These are phyloP conservation scores for Tor tambroides DNA, from an alignment of 2,113 vertebrate species.

Conservation along the genomic window DNA sequence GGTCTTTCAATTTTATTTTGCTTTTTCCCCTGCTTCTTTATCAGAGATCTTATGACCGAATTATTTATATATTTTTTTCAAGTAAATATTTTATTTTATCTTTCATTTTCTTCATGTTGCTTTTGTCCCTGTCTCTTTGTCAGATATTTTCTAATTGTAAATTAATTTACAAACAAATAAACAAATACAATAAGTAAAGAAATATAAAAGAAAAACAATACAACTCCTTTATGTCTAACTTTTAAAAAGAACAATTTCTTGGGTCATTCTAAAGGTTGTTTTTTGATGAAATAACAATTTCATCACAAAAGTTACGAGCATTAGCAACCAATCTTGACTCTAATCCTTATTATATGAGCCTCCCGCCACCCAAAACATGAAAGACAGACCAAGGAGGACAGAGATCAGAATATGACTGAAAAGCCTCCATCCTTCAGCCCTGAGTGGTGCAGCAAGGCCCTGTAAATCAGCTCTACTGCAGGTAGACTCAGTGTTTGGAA, in stretches of 20 bases:
- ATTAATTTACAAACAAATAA: no score
- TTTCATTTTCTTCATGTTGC: background rate
- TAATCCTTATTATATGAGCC: background rate
- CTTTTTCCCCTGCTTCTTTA: background rate
- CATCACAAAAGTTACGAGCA: background rate
- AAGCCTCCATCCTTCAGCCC: conserved; percentile 41
- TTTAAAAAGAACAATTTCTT: no score
- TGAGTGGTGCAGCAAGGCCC: conserved; percentile 39
- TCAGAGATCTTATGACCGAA: background rate
- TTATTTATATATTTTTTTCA: no score
- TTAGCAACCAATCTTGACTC: background rate
- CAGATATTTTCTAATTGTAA: background rate
- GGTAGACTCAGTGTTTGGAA: conserved; percentile 64
- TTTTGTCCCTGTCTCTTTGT: background rate
- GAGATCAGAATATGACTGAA: conserved; percentile 24
- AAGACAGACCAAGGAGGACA: conserved; percentile 10
- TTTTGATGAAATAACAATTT: background rate
- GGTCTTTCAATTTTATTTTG: no score
- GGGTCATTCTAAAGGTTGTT: background rate
- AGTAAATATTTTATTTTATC: no score
- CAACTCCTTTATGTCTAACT: no score
- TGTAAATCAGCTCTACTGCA: conserved; percentile 63
- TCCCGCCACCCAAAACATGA: background rate
- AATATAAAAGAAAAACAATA: no score
- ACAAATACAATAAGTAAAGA: no score